Base-by-base conservation (phyloP, 2,113 vertebrate genomes). In the Zingel zingel region DNA sequence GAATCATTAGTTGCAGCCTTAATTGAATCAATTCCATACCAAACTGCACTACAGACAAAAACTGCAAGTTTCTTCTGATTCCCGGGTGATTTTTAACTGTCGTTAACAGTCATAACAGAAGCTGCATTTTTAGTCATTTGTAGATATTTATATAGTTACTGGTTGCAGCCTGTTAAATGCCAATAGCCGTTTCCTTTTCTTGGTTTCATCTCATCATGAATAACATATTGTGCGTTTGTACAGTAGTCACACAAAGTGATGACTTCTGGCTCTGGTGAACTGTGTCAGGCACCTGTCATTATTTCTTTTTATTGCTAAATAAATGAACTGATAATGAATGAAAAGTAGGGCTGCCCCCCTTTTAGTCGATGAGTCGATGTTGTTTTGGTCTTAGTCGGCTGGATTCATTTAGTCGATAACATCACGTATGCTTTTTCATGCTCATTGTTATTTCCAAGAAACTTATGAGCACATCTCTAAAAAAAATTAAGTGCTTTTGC, bases 121-220 rank as follows among this genome's bases (percentile, higher is more conserved):
- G 13, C 43, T 14, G 6, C 7, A 12, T 15, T 39, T 71, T 13
- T 2, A 51, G 30, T 74, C 54, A 75, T 1, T 33, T 58, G 53
- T 14, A 18, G 30, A n/a, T 43, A 73, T 67, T 66, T 50, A n/a
- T 51, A 30, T 16, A 72, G 43, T 7, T 0, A 14, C 27, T 1
- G 45, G 19, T 47, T 1, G 13, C 6, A 5, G 14, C 5, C 39
- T 36, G 19, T 21, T 36, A 71, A 70, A 64, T 48, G 19, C 11
- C 33, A 43, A 16, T 25, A n/a, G 15, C 0, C 1, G 58, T 71
- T 65, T 77, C 51, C 50, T 51, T 25, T 36, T 47, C 9, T 62
- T 61, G 47, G 47, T 79, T 62, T 54, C n/a, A 71, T 30, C 62
- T 30, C 74, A 12, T 43, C 47, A 23, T 1, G 16, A 62, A 30